Percentiles rank a stretch among this genome's conserved stretches.
These are phyloP conservation scores for Drosophila neonasuta DNA, from an alignment of 2,888 invertebrate genomes.

Conservation along the genomic window DNA sequence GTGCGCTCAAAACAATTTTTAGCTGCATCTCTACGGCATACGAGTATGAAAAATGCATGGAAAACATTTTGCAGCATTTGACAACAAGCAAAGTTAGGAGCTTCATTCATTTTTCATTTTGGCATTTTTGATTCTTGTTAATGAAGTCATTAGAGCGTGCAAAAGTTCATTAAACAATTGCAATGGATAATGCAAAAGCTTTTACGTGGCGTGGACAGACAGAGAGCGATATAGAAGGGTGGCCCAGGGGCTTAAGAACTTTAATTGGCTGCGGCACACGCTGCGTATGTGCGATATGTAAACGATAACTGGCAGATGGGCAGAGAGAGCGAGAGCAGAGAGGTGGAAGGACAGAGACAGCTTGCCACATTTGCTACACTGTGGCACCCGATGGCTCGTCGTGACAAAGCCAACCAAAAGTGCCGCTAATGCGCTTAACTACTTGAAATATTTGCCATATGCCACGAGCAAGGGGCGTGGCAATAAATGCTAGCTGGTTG, in stretches of 20 bases:
- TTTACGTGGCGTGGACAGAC: too few relatives aligned
- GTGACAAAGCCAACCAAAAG: constrained; percentile 68
- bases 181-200: constrained; percentile 66
- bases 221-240: neutral
- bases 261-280: constrained; percentile 74
- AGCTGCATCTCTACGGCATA: constrained; percentile 3
- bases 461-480: constrained; percentile 27
- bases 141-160: constrained; percentile 69
- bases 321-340: neutral
- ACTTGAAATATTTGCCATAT: constrained; percentile 72
- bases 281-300: constrained; percentile 70
- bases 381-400: constrained; percentile 7
- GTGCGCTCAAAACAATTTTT: constrained; percentile 5
- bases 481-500: constrained; percentile 32
- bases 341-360: neutral
- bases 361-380: neutral
- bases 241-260: constrained; percentile 62
- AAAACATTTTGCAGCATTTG: constrained; percentile 44
- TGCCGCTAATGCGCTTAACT: constrained; percentile 76
- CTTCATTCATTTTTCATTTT: neutral
- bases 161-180: constrained; percentile 76
- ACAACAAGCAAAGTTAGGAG: constrained; percentile 10
- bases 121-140: constrained; percentile 58
- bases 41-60: constrained; percentile 46
- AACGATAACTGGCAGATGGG: constrained; percentile 53